Evolutionary conservation across 2,113 vertebrate species (phyloP), one percentile per base, ranked within the genome.

Genomic region (Gyps fulvus): DNA sequence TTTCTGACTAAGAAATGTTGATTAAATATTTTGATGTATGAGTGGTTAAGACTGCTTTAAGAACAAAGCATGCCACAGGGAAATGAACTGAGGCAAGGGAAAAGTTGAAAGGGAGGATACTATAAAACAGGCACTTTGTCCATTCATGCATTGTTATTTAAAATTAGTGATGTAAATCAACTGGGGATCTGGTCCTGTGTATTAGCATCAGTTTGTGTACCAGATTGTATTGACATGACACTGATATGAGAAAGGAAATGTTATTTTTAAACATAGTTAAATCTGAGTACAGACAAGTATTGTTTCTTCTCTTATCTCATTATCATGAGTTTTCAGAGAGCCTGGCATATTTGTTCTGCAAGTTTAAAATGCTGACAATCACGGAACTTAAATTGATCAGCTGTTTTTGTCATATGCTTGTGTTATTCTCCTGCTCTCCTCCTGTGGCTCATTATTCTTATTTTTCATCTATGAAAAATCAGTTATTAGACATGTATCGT

Each of bases 1-100:
- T 97, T 93, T 82, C 94, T 63, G 76, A 23, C 87, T 87, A 72
- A 78, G 94, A 96, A 90, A 96, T 95, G 94, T 96, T 97, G 95
- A 95, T 97, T 97, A 97, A 97, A 97, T 97, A 96, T 97, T 97
- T 97, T 97, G 96, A 96, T 97, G 91, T 97, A 81, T 50, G 91
- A 91, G 89, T 77, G 84, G 94, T 62, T 96, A 80, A 96, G 89
- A 21, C 91, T 34, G 87, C 89, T 95, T 95, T 90, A 77, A 93
- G 95, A 97, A 97, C 93, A 97, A 97, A 96, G 96, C 67, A 19
- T 95, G 82, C 95, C 91, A 71, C 1, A 5, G 93, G 93, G 96
- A 96, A 96, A 97, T 96, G 94, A 95, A 59, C 78, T 95, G 89
- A 94, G 95, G 95, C 93, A 91, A 90, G 91, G 91, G 70, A 55